A percentile compares a stretch with the other conserved stretches of the same genome.
phyloP scores from a whole-genome alignment of 1,140 invertebrate species.

The Drosophila sp. region DNA sequence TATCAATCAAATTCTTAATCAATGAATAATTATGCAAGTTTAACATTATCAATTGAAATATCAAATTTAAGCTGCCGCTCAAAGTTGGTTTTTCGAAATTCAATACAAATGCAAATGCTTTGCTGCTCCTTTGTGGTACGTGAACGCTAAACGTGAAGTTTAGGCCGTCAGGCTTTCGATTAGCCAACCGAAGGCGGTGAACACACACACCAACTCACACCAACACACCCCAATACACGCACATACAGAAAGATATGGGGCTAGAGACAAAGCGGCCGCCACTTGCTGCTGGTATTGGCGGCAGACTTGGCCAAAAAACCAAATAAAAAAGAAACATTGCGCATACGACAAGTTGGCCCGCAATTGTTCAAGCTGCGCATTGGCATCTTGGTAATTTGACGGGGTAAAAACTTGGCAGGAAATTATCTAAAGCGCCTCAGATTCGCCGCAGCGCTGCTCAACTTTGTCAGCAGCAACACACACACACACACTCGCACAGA shows the following conservation, averaged over 20 bases:
- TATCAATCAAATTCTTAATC: constrained; percentile 8
- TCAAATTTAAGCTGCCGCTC: constrained; percentile 19
- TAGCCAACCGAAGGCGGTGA: constrained; percentile 69
- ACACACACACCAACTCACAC: constrained; percentile 28
- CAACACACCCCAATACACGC: constrained; percentile 14
- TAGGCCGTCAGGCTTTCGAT: constrained; percentile 57
- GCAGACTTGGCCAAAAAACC: constrained; percentile 46
- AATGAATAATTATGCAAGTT: constrained; percentile 26
- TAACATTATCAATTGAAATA: constrained; percentile 35
- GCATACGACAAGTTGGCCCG: constrained; percentile 69
- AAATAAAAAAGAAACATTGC: constrained; percentile 41
- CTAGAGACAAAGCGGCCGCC: constrained; percentile 14
- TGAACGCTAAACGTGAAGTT: constrained; percentile 46
- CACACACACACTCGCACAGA: constrained; percentile 25
- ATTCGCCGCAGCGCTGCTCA: constrained; percentile 70
- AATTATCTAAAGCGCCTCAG: constrained; percentile 75
- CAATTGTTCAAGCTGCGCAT: constrained; percentile 63
- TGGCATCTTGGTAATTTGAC: constrained; percentile 58
- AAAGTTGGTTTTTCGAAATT: constrained; percentile 50
- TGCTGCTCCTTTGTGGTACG: constrained; percentile 70
- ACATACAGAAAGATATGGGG: constrained; percentile 9
- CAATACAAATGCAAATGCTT: constrained; percentile 39
- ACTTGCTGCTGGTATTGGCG: constrained; percentile 66
- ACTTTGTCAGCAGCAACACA: constrained; percentile 69
- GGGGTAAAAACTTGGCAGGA: constrained; percentile 74